A percentile compares a stretch with the other conserved stretches of the same genome.
Conservation (phyloP, 2,888 invertebrate genomes). For the Eupeodes luniger region DNA sequence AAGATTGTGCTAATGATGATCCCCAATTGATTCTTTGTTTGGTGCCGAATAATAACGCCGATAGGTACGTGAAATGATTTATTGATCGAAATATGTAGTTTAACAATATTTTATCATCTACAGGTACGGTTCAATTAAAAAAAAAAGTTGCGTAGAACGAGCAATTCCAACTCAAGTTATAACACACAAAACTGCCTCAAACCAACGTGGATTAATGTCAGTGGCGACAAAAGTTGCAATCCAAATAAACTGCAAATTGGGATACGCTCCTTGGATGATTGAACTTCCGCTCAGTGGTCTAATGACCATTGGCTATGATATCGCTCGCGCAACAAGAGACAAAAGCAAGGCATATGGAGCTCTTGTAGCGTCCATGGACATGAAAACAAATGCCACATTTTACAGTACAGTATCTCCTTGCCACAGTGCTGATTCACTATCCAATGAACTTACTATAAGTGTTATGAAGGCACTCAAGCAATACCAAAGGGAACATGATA, state of each 20-base stretch:
- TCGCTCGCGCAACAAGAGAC: constrained; percentile 91
- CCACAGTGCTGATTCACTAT: constrained; percentile 89
- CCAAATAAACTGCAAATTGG: constrained; percentile 96
- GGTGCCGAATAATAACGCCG: constrained; percentile 88
- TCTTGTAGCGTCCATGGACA: constrained; percentile 90
- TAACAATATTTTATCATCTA: background rate
- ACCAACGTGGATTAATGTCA: constrained; percentile 86
- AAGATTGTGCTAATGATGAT: constrained; percentile 85
- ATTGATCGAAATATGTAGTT: background rate
- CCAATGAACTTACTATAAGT: constrained; percentile 89
- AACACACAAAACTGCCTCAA: constrained; percentile 78
- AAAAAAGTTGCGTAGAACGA: constrained; percentile 90
- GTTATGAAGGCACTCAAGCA: constrained; percentile 84
- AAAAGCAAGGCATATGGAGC: constrained; percentile 90
- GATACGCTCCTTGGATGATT: constrained; percentile 95
- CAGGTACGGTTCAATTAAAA: constrained; percentile 93
- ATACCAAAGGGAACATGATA: constrained; percentile 80
- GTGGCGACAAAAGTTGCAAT: constrained; percentile 97
- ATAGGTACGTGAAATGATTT: constrained; percentile 84
- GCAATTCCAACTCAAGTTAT: constrained; percentile 89
- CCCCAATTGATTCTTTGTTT: constrained; percentile 89
- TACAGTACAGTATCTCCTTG: constrained; percentile 91
- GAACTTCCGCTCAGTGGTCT: constrained; percentile 87
- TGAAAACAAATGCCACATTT: constrained; percentile 87
- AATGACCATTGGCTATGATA: constrained; percentile 95